These are phyloP conservation scores for Echinops telfairi DNA, from an alignment of 2,113 vertebrate species.

Conservation along the genomic window DNA sequence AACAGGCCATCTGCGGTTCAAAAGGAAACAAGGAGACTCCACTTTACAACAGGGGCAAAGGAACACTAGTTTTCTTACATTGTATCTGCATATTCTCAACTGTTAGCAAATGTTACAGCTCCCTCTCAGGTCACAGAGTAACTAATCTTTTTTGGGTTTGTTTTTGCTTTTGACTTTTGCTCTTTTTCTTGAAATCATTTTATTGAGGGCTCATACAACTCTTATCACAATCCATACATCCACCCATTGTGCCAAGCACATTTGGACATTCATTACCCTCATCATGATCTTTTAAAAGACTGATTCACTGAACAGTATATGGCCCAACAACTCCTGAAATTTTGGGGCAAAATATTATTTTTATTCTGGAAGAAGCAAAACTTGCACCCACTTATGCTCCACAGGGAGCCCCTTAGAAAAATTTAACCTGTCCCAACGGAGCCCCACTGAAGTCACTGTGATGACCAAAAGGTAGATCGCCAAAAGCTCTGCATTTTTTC, in stretches of 20 bases:
- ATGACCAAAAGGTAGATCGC: too few relatives aligned
- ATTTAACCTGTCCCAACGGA: too few relatives aligned
- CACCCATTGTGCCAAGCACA: too few relatives aligned
- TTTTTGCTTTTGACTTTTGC: too few relatives aligned
- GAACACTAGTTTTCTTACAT: neutral
- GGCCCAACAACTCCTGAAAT: neutral
- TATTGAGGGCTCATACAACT: too few relatives aligned
- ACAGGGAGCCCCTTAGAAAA: neutral
- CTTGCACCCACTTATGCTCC: neutral
- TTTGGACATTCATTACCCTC: too few relatives aligned
- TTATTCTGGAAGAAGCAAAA: neutral
- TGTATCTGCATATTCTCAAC: constrained; percentile 42
- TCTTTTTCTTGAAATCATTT: too few relatives aligned
- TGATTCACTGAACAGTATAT: neutral
- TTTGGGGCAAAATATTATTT: neutral
- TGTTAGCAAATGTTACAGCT: constrained; percentile 25
- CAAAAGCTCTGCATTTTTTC: too few relatives aligned
- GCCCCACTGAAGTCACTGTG: too few relatives aligned
- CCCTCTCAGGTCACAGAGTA: neutral
- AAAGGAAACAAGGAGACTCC: constrained; percentile 59
- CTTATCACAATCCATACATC: too few relatives aligned
- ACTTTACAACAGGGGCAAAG: constrained; percentile 42
- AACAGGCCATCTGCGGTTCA: constrained; percentile 83
- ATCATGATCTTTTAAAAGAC: neutral
- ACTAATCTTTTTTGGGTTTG: neutral